Evolutionary conservation across 2,888 invertebrate genomes (phyloP), one percentile per base, ranked within the genome.

Genomic region (Drosophila mercatorum): DNA sequence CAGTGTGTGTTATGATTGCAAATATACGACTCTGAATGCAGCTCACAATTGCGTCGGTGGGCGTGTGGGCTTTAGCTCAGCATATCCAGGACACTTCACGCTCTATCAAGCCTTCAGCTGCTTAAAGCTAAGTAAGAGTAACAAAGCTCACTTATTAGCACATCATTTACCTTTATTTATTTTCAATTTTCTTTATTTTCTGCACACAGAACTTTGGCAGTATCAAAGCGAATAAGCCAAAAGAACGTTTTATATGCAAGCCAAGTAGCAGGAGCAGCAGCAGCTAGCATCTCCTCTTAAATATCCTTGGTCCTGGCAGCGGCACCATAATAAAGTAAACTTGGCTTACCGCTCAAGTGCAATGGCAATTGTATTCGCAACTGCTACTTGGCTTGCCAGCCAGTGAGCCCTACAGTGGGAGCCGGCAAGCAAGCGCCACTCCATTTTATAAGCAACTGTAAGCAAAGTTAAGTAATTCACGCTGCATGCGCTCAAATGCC

Each of bases 331-430:
- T 83, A 78, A 83, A 89, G 88, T 85, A 79, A 85, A 84, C 85
- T 87, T 78, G 88, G 87, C 85, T 83, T 73, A 75, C 83, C 71
- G 83, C 87, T 78, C 86, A 76, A 85, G 89, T 89, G 85, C 89
- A 89, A 89, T 84, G 79, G 86, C 85, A 88, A 85, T 80, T 85
- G 87, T 75, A 80, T 68, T 77, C 71, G 75, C 44, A 47, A 47
- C 53, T 66, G 79, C 65, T 65, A 46, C 75, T 60, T 68, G 68
- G 67, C 67, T 70, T 66, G 61, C 53, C 36, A 22, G 8, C 3
- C 26, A 46, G 46, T 3, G 6, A 22, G 43, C 46, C 44, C 65
- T 63, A 74, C 82, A 77, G 65, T 73, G 72, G 61, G 68, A 46
- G 59, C 44, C 56, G 61, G 64, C 57, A 47, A 68, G 38, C 38